A percentile compares a stretch with the other conserved stretches of the same genome.
Conservation (phyloP, 64 coral and sea anemone species). For the Exaiptasia diaphana region DNA sequence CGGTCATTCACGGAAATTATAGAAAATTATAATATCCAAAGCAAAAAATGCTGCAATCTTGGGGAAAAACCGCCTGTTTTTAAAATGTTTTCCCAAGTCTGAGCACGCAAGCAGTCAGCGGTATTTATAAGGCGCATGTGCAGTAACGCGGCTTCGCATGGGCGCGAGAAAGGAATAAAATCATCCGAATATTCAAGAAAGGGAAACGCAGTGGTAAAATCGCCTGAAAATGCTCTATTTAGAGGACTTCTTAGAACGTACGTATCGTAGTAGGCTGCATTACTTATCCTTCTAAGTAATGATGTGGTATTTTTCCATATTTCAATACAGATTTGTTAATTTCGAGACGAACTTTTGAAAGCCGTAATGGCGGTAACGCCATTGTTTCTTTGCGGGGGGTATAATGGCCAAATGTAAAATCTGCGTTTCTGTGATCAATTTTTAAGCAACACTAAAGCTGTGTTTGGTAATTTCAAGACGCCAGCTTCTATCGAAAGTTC, state of each 20-base stretch:
- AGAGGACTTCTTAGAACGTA: constrained; percentile 90
- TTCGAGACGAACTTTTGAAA: neutral
- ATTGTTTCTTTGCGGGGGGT: constrained; percentile 27
- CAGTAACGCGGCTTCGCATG: neutral
- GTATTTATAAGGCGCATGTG: constrained; percentile 36
- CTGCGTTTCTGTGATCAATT: no score
- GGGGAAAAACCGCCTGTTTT: constrained; percentile 3
- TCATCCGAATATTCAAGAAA: constrained; percentile 6
- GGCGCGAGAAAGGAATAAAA: constrained; percentile 32
- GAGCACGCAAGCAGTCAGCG: constrained; percentile 3
- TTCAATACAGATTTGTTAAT: neutral
- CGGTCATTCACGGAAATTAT: no score
- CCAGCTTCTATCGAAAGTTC: no score
- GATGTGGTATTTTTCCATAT: neutral
- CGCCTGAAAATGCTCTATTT: constrained; percentile 78
- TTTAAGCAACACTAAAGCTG: no score
- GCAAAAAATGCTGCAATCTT: no score
- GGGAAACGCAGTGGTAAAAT: constrained; percentile 28
- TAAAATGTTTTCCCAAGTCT: neutral
- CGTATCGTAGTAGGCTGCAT: constrained; percentile 27
- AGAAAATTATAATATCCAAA: no score
- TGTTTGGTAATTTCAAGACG: no score
- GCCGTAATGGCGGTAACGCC: constrained; percentile 6
- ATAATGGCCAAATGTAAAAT: no score
- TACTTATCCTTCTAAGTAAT: constrained; percentile 2